These are phyloP conservation scores for Phalacrocorax aristotelis DNA, from an alignment of 2,113 vertebrate genomes.

Conservation along the genomic window DNA sequence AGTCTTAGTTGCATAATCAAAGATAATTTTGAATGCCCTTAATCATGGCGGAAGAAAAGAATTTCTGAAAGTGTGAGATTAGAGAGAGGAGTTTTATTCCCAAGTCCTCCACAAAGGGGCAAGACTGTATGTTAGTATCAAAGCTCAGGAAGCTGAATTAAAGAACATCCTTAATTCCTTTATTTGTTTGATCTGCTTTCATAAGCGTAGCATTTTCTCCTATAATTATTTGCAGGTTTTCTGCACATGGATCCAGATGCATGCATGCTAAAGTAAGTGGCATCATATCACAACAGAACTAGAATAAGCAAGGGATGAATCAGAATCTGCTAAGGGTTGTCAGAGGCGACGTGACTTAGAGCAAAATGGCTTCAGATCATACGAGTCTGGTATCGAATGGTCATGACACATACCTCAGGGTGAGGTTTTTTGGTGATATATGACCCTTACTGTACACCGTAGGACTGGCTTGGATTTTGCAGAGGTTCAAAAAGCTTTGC, in stretches of 20 bases:
- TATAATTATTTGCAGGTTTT: neutral
- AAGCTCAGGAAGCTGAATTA: neutral
- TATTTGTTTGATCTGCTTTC: neutral
- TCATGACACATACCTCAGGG: neutral
- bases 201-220: fast-evolving
- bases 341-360: neutral
- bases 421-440: neutral
- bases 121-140: neutral
- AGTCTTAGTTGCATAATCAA: neutral
- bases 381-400: neutral
- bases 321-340: neutral
- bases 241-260: neutral
- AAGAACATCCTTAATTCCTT: neutral
- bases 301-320: neutral
- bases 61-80: neutral
- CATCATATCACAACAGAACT: neutral
- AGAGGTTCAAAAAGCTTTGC: neutral
- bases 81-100: neutral
- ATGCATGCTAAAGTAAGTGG: neutral
- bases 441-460: neutral
- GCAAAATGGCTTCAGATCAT: neutral
- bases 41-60: neutral
- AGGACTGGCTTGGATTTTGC: neutral
- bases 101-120: neutral
- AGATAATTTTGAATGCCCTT: neutral